These are phyloP conservation scores for Hydropsyche betteni DNA, from an alignment of 2,888 invertebrate species.

Conservation along the genomic window DNA sequence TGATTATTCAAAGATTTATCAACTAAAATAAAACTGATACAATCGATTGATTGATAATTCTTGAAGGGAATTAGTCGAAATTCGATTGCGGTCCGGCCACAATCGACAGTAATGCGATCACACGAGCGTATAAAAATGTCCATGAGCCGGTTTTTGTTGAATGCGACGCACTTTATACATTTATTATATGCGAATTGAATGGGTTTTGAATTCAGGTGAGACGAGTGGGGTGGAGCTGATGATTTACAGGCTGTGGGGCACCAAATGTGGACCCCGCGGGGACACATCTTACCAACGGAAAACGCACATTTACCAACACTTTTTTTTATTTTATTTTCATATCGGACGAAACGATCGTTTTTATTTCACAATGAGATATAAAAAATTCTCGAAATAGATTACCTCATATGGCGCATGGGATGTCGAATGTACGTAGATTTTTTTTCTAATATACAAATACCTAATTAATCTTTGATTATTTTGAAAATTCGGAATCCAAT, in stretches of 20 bases:
- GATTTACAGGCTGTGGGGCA: conserved; percentile 39
- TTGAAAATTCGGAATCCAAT: too few species aligned
- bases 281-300: conserved; percentile 32
- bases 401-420: too few species aligned
- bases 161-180: conserved; percentile 22
- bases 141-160: neutral
- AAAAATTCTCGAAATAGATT: conserved; percentile 6
- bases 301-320: conserved; percentile 8
- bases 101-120: too few species aligned
- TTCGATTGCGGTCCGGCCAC: too few species aligned
- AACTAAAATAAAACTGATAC: too few species aligned
- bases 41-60: too few species aligned
- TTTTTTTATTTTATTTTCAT: conserved; percentile 13
- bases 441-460: neutral
- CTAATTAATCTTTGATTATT: too few species aligned
- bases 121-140: too few species aligned
- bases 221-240: conserved; percentile 40
- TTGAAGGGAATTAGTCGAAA: too few species aligned
- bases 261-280: conserved; percentile 40
- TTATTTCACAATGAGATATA: neutral
- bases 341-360: neutral
- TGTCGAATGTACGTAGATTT: too few species aligned
- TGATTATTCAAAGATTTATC: too few species aligned
- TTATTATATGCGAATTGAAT: conserved; percentile 41
- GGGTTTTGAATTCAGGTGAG: conserved; percentile 40